Conservation (phyloP, 2,113 vertebrate species). For the Pelecanoides urinatrix region DNA sequence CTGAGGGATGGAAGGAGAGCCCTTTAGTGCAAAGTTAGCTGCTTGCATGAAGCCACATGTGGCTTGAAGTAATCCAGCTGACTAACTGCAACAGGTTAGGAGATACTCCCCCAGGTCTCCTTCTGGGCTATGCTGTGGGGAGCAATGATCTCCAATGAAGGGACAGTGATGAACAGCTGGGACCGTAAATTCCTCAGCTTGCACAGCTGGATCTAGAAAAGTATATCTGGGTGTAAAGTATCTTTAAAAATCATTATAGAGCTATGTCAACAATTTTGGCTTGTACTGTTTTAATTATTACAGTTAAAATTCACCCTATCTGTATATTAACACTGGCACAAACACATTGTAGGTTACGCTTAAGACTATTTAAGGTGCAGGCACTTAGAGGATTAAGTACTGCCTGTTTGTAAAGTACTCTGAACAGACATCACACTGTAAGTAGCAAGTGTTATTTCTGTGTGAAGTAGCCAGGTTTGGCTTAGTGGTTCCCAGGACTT, state of each 20-base stretch:
- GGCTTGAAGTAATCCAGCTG: not conserved
- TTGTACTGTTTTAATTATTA: not conserved
- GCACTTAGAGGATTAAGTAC: not conserved
- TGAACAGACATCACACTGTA: not conserved
- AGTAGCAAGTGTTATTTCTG: not conserved
- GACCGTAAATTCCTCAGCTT: not conserved
- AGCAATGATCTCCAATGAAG: not conserved
- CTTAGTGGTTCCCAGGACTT: not conserved
- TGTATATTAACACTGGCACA: not conserved
- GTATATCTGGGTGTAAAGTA: not conserved
- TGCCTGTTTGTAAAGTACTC: not conserved
- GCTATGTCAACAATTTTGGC: not conserved
- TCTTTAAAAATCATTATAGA: not conserved
- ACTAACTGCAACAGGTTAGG: not conserved
- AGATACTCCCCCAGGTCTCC: not conserved
- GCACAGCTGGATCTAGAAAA: not conserved
- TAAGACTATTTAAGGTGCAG: not conserved
- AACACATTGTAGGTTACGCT: not conserved
- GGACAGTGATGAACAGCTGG: not conserved
- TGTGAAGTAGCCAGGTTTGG: not conserved
- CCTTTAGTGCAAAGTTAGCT: not conserved
- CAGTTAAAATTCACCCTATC: not conserved
- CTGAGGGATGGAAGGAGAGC: not conserved
- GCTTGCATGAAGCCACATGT: not conserved
- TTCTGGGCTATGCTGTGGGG: not conserved